Evolutionary conservation across 2,113 vertebrate genomes (phyloP).

Genomic region (Panurus biarmicus): DNA sequence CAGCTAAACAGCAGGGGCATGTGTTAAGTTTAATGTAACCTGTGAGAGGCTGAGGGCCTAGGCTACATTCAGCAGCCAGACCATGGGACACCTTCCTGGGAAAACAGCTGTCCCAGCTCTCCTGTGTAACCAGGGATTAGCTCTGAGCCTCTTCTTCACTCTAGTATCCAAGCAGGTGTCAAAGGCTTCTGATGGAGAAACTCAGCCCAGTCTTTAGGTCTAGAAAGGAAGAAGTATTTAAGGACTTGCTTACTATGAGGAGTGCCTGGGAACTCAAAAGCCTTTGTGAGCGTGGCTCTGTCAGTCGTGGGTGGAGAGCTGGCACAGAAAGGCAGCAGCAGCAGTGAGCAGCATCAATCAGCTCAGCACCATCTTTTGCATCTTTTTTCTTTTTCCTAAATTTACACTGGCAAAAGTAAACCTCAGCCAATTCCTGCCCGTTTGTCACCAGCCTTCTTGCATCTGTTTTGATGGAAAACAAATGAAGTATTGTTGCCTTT

Average conservation of each 20-base stretch:
- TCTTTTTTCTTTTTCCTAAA: not conserved
- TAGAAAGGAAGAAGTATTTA: not conserved
- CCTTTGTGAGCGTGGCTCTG: not conserved
- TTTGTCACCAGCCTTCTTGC: not conserved
- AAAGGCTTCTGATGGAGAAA: not conserved
- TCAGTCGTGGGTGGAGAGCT: not conserved
- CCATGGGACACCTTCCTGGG: not conserved
- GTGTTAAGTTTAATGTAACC: not conserved
- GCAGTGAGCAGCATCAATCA: accelerated
- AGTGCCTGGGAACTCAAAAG: not conserved
- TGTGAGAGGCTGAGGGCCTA: not conserved
- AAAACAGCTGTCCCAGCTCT: not conserved
- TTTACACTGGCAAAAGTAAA: not conserved
- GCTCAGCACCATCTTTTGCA: not conserved
- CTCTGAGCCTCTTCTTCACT: not conserved
- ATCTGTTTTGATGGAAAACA: not conserved
- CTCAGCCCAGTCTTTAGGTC: not conserved
- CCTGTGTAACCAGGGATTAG: not conserved
- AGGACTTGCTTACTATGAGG: not conserved
- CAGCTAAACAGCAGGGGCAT: not conserved
- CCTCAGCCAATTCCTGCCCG: not conserved
- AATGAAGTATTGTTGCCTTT: not conserved
- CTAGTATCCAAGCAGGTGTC: not conserved
- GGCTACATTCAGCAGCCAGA: not conserved
- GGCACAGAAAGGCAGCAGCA: not conserved